Percentiles rank a stretch among this genome's conserved stretches.
phyloP scores from a whole-genome alignment of 2,888 invertebrate genomes.

The Xanthia icteritia region DNA sequence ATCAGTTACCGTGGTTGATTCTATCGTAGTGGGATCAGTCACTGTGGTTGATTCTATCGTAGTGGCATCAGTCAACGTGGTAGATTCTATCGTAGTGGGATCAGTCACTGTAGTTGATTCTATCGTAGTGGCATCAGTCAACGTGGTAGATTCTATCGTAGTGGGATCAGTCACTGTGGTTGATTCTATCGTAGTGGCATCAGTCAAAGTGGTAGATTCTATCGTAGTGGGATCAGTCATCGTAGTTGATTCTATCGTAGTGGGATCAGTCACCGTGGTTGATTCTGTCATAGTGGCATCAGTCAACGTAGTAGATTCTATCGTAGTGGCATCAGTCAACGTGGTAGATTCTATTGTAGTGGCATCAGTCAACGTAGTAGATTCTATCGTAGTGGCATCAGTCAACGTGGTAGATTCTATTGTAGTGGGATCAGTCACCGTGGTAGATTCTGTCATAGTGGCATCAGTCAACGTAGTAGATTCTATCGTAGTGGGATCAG shows the following conservation, averaged over 20 bases:
- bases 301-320: not conserved
- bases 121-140: not conserved
- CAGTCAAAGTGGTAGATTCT: not conserved
- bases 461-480: not conserved
- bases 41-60: not conserved
- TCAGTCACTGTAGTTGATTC: not conserved
- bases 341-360: not conserved
- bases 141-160: not conserved
- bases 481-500: not conserved
- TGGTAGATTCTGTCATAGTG: not conserved
- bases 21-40: not conserved
- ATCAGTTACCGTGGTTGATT: not conserved
- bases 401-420: not conserved
- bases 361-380: not conserved
- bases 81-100: not conserved
- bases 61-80: not conserved
- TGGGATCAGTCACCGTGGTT: not conserved
- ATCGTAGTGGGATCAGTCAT: not conserved
- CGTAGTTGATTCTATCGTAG: not conserved
- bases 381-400: not conserved
- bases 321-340: not conserved
- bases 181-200: not conserved
- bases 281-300: not conserved
- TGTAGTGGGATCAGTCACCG: not conserved
- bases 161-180: not conserved